Evolutionary conservation across 2,113 vertebrate species (phyloP), one percentile per base, ranked within the genome.

Genomic region (Rhabdomys dilectus): DNA sequence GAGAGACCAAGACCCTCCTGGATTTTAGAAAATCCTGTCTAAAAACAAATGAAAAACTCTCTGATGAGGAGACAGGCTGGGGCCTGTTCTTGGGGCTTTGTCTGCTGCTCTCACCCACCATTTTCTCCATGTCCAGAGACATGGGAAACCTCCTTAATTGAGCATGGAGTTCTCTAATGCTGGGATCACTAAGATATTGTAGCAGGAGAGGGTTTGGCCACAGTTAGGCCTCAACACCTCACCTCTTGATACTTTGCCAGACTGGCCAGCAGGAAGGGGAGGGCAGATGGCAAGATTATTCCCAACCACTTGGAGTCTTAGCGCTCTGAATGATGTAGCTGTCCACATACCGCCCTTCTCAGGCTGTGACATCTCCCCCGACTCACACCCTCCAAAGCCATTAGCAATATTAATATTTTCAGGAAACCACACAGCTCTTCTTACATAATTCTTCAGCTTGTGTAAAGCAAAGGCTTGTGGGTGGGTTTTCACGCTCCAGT

Each of bases 271-370:
- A 78, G 87, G 72, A 53, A 92, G 36, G 53, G 70, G n/a, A 88
- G 89, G 60, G 42, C 94, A 91, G 36, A n/a, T 53, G 91, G 92
- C 60, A 56, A 91, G 56, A 84, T 82, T 34, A 86, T 72, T 64
- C 64, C 66, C 85, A 42, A 36, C 34, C 29, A 36, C 66, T 70
- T 11, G 42, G 70, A 88, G 53, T 89, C 92, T 91, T 26, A 60
- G 22, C 53, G 68, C 36, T 89, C 76, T 73, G 68, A 87, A 90
- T 60, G 8, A 81, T 34, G 56, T 72, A 13, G 75, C 80, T 95
- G 53, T 81, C 21, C 12, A 66, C 51, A 77, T 4, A 31, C n/a
- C 53, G 66, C 22, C 29, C 64, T 58, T 34, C 39, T 78, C 3
- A 0, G 39, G 51, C 86, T 31, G 56, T n/a, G n/a, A 4, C 29